Evolutionary conservation across 2,888 invertebrate species (phyloP), one percentile per base, ranked within the genome.

Genomic region (Ormia ochracea): DNA sequence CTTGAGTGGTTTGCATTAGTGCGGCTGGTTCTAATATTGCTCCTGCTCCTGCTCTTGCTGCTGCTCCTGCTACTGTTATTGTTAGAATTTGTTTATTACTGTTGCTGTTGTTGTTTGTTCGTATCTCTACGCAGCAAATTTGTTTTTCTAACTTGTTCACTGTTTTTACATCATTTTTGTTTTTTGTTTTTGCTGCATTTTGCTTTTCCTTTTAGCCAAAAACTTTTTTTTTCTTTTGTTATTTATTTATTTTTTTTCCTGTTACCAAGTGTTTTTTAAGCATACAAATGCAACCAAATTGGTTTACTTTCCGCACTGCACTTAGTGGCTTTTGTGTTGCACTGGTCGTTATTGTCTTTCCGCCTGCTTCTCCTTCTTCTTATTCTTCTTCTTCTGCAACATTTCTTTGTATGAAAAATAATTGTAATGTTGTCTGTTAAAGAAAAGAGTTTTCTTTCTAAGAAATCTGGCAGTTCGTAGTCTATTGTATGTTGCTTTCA

Each of bases 231-330:
- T 31, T 50, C 65, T 56, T 6, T 21, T 36, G 0, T 7, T 6
- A 3, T 52, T 31, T 52, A 7, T 63, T 38, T 26, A n/a, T n/a
- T n/a, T n/a, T n/a, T n/a, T n/a, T n/a, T n/a, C n/a, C n/a, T n/a
- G 38, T 56, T 58, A 48, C 17, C 45, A 1, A 31, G 31, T 52
- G 19, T 65, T 59, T 73, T n/a, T 73, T 54, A 66, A 63, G 26
- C 54, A 68, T 43, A 63, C 65, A 79, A 70, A 75, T 65, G 69
- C 75, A 68, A 76, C 80, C 76, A 80, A 76, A 73, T 80, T 72
- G 63, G 68, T 61, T 73, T 63, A 43, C 56, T 76, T 80, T 72
- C 63, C 58, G 23, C 14, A 33, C 61, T 68, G 63, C 63, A 80
- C 50, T 80, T 66, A 50, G 36, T 66, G 74, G 65, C 54, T n/a